Conservation (phyloP, 2,113 vertebrate species). For the Columba janthina region DNA sequence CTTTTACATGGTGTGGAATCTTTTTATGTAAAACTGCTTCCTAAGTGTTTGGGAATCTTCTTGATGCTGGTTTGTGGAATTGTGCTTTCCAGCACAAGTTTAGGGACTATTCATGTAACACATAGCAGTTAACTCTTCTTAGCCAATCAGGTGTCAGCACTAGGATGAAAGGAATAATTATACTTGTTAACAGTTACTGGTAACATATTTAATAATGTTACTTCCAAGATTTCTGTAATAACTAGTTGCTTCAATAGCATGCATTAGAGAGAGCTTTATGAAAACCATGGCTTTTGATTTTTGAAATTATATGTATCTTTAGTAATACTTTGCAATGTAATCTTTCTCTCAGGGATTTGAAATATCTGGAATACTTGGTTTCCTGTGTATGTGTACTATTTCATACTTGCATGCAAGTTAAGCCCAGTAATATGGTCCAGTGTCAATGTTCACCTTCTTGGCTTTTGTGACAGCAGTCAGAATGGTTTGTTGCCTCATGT, state of each 20-base stretch:
- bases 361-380: background rate
- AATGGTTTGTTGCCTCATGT: background rate
- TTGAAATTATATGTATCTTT: background rate
- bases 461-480: background rate
- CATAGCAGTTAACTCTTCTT: background rate
- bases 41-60: background rate
- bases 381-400: background rate
- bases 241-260: background rate
- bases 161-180: background rate
- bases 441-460: background rate
- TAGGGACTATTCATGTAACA: background rate
- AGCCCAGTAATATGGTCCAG: background rate
- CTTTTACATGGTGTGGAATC: background rate
- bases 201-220: background rate
- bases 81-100: background rate
- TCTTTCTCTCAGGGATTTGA: background rate
- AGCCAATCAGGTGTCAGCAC: background rate
- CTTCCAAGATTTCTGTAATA: background rate
- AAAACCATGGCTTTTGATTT: background rate
- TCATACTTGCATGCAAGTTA: background rate
- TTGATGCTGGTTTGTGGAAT: background rate
- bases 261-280: background rate
- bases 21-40: background rate
- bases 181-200: background rate
- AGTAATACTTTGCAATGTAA: background rate